Evolutionary conservation across 2,888 invertebrate genomes (phyloP).

Genomic region (Mantis religiosa): DNA sequence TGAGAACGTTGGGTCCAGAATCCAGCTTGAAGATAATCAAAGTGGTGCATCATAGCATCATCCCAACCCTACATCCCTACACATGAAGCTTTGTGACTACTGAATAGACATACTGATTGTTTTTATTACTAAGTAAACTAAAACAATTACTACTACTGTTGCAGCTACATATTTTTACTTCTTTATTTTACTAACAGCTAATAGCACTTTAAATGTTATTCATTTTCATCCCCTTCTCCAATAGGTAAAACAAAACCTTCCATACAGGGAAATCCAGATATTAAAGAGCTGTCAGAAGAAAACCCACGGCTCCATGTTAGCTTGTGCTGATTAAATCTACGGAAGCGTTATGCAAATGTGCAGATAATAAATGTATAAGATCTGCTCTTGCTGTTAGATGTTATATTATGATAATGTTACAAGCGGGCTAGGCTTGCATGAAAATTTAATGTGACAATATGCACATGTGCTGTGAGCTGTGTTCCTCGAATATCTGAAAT

Average conservation of each 20-base stretch:
- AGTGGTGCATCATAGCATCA: no score
- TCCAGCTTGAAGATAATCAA: no score
- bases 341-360: background rate
- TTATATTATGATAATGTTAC: background rate
- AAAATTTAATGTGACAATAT: background rate
- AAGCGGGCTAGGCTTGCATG: background rate
- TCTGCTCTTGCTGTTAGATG: background rate
- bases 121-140: no score
- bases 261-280: background rate
- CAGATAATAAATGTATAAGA: background rate
- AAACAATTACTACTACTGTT: no score
- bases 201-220: no score
- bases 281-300: background rate
- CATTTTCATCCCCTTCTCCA: no score
- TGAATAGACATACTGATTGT: no score
- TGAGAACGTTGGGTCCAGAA: no score
- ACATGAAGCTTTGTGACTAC: no score
- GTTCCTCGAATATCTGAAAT: background rate
- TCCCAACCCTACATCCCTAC: no score
- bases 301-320: background rate
- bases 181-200: no score
- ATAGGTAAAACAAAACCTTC: background rate
- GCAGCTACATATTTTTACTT: no score
- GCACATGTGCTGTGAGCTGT: background rate
- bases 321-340: background rate